Conservation (phyloP, 35 echinoderm and acorn worm species). For the Lytechinus pictus region DNA sequence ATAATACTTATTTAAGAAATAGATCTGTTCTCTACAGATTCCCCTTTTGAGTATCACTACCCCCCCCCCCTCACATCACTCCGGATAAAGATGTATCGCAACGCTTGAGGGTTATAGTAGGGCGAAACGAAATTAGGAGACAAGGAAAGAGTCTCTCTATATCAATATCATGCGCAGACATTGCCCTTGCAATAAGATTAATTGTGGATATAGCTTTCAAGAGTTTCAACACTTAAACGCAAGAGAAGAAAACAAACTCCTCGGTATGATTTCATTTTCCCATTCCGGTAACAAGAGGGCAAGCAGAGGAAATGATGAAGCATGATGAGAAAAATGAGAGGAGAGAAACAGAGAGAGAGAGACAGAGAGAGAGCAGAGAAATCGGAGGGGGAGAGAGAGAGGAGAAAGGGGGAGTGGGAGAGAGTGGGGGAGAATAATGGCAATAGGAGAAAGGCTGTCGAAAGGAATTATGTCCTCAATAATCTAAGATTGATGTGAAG, state of each 20-base stretch:
- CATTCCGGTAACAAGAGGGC: not conserved
- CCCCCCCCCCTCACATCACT: not conserved
- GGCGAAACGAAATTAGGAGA: constrained; percentile 13
- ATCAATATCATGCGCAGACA: constrained; percentile 12
- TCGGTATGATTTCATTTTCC: not conserved
- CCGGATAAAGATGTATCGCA: not conserved
- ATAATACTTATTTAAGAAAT: constrained; percentile 56
- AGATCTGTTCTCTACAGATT: constrained; percentile 30
- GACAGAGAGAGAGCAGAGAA: not conserved
- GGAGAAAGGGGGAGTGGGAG: not conserved
- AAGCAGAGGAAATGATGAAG: not conserved
- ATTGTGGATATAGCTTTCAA: constrained; percentile 32
- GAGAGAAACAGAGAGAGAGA: not conserved
- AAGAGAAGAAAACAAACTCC: constrained; percentile 23
- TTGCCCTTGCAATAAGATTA: constrained; percentile 46
- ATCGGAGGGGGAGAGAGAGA: not conserved
- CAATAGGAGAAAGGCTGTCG: not conserved
- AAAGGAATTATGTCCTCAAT: constrained; percentile 55
- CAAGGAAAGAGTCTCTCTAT: constrained; percentile 7
- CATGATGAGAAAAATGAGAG: no score
- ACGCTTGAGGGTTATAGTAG: not conserved
- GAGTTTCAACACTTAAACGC: not conserved
- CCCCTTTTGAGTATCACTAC: not conserved
- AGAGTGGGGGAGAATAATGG: not conserved
- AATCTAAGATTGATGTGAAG: constrained; percentile 62